Evolutionary conservation across 2,113 vertebrate genomes (phyloP).

Genomic region (Lasiurus cinereus): DNA sequence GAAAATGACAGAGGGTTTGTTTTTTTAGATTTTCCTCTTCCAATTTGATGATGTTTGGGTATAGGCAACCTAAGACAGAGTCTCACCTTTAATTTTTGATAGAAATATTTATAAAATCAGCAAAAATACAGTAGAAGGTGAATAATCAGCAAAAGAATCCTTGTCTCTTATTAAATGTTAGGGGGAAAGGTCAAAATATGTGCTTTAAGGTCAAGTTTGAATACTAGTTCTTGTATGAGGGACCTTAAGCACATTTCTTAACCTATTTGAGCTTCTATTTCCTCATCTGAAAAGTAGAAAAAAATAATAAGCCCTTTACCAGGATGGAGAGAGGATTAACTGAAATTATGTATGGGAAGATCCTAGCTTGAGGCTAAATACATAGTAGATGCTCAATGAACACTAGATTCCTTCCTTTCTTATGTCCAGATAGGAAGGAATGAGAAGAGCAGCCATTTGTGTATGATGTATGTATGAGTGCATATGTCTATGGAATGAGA

Average conservation of each 20-base stretch:
- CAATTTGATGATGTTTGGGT: neutral
- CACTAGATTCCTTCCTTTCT: neutral
- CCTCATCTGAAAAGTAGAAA: conserved; percentile 21
- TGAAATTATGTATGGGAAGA: neutral
- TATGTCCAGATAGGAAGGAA: neutral
- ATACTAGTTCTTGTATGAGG: neutral
- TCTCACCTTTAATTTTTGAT: conserved; percentile 32
- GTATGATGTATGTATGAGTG: neutral
- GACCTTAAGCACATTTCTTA: conserved; percentile 15
- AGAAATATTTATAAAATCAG: conserved; percentile 40
- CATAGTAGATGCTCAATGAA: neutral
- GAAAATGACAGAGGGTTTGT: neutral
- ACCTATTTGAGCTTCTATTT: neutral
- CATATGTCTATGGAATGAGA: neutral
- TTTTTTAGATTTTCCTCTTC: conserved; percentile 59
- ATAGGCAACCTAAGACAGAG: neutral
- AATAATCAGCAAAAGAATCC: neutral
- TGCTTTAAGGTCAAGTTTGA: neutral
- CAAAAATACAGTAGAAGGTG: conserved; percentile 47
- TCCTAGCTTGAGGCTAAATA: neutral
- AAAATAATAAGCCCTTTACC: neutral
- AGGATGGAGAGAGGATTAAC: neutral
- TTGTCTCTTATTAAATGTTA: conserved; percentile 30
- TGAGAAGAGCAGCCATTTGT: neutral
- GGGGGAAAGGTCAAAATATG: neutral